Evolutionary conservation across 2,797 vertebrate species (phyloP).

Genomic region (Falco peregrinus): DNA sequence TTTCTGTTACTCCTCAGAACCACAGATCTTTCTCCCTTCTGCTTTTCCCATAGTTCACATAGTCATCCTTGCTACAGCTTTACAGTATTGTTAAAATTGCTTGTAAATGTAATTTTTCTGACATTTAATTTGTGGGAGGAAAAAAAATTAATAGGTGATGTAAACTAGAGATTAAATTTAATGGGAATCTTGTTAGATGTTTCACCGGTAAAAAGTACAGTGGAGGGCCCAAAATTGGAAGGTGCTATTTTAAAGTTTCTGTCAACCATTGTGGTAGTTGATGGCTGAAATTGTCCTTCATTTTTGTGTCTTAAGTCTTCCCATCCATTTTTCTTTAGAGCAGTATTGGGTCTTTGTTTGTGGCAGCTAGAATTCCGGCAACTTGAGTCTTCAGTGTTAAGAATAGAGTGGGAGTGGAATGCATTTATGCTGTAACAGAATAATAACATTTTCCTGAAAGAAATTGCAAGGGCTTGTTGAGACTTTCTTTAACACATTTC

Average conservation of each 20-base stretch:
- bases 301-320: background rate
- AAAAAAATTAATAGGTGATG: background rate
- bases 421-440: slow-evolving; percentile 47
- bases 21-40: slow-evolving; percentile 47
- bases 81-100: background rate
- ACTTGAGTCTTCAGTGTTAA: slow-evolving; percentile 48
- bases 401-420: slow-evolving; percentile 56
- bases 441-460: slow-evolving; percentile 41
- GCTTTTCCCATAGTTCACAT: slow-evolving; percentile 41
- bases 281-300: slow-evolving; percentile 27
- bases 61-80: background rate
- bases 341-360: slow-evolving; percentile 6
- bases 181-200: background rate
- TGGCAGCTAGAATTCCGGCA: slow-evolving; percentile 29
- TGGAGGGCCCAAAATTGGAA: background rate
- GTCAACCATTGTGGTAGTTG: background rate
- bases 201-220: background rate
- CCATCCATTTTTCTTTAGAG: slow-evolving; percentile 14
- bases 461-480: slow-evolving; percentile 40
- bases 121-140: background rate
- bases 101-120: background rate
- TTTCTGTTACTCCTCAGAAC: slow-evolving; percentile 40
- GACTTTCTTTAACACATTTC: slow-evolving; percentile 47
- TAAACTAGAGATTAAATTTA: background rate
- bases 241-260: background rate